Conservation (phyloP, 2,797 vertebrate genomes). For the Coendou prehensilis region DNA sequence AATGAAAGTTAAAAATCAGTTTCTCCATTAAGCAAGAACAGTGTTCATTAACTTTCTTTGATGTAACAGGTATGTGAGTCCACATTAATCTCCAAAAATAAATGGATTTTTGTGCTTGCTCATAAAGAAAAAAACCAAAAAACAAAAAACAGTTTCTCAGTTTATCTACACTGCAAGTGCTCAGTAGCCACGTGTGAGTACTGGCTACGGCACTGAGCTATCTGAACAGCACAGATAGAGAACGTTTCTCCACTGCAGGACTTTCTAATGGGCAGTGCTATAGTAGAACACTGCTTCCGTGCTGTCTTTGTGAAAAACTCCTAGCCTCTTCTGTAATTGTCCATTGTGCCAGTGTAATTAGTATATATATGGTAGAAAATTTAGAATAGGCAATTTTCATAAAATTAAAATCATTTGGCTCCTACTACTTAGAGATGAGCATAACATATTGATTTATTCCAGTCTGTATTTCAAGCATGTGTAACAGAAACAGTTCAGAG, state of each 20-base stretch:
- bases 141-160: neutral
- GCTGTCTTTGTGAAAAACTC: neutral
- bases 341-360: neutral
- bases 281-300: neutral
- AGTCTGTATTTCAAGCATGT: neutral
- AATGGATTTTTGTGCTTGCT: conserved; percentile 35
- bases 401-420: conserved; percentile 58
- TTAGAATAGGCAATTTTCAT: conserved; percentile 21
- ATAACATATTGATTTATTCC: conserved; percentile 19
- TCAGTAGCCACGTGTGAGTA: neutral
- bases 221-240: neutral
- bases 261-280: neutral
- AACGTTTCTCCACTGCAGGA: neutral
- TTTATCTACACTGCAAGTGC: neutral
- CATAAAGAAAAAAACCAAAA: neutral
- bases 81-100: conserved; percentile 28
- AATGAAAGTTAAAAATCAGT: neutral
- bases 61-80: neutral
- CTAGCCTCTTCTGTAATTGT: conserved; percentile 9
- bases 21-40: conserved; percentile 15
- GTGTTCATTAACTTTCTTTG: conserved; percentile 60
- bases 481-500: neutral
- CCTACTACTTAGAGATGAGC: neutral
- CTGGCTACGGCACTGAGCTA: neutral
- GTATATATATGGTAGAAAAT: conserved; percentile 36